These are phyloP conservation scores for Thripadectes ignobilis DNA, from an alignment of 2,797 vertebrate species.

Conservation along the genomic window DNA sequence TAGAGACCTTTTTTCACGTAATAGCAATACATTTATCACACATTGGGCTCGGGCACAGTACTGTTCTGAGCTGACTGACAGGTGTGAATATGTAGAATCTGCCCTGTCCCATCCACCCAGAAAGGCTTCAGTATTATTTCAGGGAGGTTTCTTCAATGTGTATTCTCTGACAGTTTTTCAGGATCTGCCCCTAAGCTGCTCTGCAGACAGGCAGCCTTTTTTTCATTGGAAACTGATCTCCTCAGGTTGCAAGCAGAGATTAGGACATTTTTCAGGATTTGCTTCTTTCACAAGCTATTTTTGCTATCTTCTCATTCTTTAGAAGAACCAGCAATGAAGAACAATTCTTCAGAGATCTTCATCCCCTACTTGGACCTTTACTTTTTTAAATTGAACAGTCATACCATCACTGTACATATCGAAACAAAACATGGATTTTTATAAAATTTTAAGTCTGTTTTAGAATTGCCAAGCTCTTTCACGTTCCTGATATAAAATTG, in stretches of 20 bases:
- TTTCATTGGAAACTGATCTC: neutral
- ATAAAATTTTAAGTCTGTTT: neutral
- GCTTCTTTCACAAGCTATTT: neutral
- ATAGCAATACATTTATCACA: neutral
- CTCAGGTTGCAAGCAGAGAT: neutral
- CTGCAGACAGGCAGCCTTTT: neutral
- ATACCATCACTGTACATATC: fast-evolving
- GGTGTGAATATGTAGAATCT: neutral
- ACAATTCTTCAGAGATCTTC: neutral
- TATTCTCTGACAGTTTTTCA: neutral
- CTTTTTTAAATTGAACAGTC: neutral
- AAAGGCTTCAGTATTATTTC: neutral
- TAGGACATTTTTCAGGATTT: neutral
- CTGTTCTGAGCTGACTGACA: neutral
- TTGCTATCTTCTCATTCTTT: neutral
- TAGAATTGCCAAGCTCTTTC: neutral
- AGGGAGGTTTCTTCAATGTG: neutral
- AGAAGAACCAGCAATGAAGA: neutral
- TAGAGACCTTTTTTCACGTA: neutral
- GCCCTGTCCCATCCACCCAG: neutral
- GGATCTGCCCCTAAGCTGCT: neutral
- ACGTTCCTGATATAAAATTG: neutral
- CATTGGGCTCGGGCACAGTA: neutral
- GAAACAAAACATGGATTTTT: neutral
- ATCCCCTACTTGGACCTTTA: neutral